phyloP scores from a whole-genome alignment of 2,888 invertebrate genomes.

The Digitonthophagus gazella region DNA sequence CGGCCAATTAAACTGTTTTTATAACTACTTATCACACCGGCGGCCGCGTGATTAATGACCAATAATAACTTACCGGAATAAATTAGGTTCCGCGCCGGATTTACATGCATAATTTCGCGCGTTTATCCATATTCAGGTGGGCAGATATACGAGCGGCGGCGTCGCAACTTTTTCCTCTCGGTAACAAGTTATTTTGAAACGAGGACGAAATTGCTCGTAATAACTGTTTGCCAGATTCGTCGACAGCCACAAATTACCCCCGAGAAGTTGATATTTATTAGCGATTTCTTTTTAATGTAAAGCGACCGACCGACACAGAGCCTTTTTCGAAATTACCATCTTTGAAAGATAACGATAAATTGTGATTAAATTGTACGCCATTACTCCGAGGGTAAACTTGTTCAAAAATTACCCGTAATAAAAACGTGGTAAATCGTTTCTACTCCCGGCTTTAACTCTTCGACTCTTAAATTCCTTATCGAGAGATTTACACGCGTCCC shows the following conservation, averaged over 20 bases:
- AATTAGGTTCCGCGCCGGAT: conserved; percentile 23
- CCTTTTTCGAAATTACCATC: neutral
- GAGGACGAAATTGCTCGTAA: neutral
- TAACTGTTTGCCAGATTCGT: neutral
- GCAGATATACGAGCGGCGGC: neutral
- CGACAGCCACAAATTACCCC: neutral
- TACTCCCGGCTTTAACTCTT: neutral
- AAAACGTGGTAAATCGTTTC: neutral
- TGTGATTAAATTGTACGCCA: neutral
- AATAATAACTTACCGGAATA: conserved; percentile 26
- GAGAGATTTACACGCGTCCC: too few species aligned
- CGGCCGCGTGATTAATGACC: conserved; percentile 24
- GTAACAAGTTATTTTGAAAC: neutral
- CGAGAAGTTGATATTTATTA: neutral
- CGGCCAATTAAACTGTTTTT: conserved; percentile 27
- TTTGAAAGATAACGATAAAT: neutral
- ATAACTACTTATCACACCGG: conserved; percentile 28
- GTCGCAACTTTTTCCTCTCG: neutral
- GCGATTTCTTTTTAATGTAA: neutral
- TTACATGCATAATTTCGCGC: conserved; percentile 23
- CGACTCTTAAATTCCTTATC: neutral
- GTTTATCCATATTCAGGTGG: conserved; percentile 11
- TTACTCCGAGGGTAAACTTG: neutral
- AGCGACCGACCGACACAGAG: neutral
- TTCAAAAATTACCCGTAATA: neutral